A percentile compares a stretch with the other conserved stretches of the same genome.
Conservation (phyloP, 1,140 invertebrate genomes). For the Belonocnema kinseyi region DNA sequence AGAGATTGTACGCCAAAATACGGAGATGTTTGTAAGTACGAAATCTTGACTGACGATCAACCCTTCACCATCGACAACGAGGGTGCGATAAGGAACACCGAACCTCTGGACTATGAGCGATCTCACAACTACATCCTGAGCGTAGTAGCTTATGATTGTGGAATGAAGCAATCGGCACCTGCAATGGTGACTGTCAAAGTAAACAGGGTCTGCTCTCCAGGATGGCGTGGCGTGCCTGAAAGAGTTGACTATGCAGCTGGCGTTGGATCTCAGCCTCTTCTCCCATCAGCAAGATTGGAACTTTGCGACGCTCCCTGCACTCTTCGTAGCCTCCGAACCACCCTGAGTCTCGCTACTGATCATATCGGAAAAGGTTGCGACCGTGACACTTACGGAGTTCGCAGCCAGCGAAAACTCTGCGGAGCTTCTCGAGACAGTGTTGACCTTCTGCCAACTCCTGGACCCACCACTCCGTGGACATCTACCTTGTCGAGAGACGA, state of each 20-base stretch:
- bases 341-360: conserved; percentile 84
- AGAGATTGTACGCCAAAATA: conserved; percentile 94
- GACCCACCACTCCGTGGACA: conserved; percentile 89
- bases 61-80: conserved; percentile 96
- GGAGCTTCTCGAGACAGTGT: conserved; percentile 81
- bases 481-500: conserved; percentile 92
- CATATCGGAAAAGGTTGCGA: conserved; percentile 95
- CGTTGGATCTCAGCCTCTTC: conserved; percentile 85
- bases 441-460: conserved; percentile 91
- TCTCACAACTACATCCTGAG: conserved; percentile 97
- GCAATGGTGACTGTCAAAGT: conserved; percentile 97
- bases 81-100: conserved; percentile 93
- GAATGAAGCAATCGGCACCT: conserved; percentile 91
- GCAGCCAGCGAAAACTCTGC: conserved; percentile 92
- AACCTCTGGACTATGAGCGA: conserved; percentile 91
- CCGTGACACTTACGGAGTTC: conserved; percentile 92
- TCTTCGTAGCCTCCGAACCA: conserved; percentile 79
- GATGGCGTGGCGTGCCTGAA: conserved; percentile 87
- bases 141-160: conserved; percentile 97
- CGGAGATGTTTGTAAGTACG: conserved; percentile 96
- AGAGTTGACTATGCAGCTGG: conserved; percentile 94
- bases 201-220: conserved; percentile 77
- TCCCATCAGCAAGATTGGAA: conserved; percentile 90
- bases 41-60: conserved; percentile 91
- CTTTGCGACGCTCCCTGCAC: conserved; percentile 91